These are phyloP conservation scores for Xiphophorus hellerii DNA, from an alignment of 2,113 vertebrate species.

Conservation along the genomic window DNA sequence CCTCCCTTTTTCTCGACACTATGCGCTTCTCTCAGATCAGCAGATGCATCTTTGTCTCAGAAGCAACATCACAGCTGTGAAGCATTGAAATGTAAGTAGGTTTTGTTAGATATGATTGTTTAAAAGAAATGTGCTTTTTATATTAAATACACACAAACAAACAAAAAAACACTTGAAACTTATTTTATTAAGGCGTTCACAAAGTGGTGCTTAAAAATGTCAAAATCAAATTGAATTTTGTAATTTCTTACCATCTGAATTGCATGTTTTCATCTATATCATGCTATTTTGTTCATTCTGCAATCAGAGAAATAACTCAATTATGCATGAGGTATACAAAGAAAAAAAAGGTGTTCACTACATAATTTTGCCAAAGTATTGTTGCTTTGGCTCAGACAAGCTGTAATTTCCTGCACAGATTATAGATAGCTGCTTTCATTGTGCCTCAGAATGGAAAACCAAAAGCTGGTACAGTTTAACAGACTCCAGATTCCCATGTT, in stretches of 20 bases:
- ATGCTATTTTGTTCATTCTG: not conserved
- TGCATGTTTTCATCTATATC: not conserved
- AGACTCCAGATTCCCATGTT: constrained; percentile 36
- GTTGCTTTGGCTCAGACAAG: constrained; percentile 46
- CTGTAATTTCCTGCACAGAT: constrained; percentile 49
- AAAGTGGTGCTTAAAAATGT: not conserved
- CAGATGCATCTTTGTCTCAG: constrained; percentile 50
- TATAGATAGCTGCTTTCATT: constrained; percentile 64
- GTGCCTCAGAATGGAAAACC: constrained; percentile 59
- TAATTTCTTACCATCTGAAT: not conserved
- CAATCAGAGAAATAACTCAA: not conserved
- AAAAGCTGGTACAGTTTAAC: constrained; percentile 37
- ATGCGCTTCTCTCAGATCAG: constrained; percentile 38
- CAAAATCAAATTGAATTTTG: not conserved
- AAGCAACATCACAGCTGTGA: constrained; percentile 29
- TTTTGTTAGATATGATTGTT: constrained; percentile 3
- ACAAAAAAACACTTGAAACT: too few relatives aligned
- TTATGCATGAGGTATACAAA: constrained; percentile 21
- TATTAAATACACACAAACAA: not conserved
- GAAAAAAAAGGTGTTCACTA: constrained; percentile 23
- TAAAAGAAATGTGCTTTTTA: not conserved
- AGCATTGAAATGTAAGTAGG: constrained; percentile 51
- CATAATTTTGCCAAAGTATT: constrained; percentile 13
- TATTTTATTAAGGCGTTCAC: too few relatives aligned
- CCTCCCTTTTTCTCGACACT: constrained; percentile 27